phyloP scores from a whole-genome alignment of 1,140 invertebrate species.

The Brachionus rotundiformis region DNA sequence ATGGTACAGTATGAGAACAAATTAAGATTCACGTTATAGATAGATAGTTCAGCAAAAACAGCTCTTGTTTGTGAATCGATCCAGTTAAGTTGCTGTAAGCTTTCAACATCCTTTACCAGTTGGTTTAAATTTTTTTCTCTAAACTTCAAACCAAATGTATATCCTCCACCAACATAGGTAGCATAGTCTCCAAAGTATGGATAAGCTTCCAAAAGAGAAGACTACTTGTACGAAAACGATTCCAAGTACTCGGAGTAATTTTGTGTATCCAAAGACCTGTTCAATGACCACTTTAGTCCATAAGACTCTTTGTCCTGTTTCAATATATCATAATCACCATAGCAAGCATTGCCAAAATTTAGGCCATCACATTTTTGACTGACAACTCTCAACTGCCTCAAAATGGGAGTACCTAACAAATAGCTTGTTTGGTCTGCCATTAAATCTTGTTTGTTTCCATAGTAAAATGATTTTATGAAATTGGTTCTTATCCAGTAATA shows the following conservation, averaged over 20 bases:
- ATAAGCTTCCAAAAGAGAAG: conserved; percentile 60
- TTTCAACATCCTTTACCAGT: neutral
- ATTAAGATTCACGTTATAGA: conserved; percentile 73
- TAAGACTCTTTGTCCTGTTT: conserved; percentile 30
- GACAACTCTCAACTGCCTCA: conserved; percentile 59
- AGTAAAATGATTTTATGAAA: neutral
- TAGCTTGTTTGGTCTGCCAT: conserved; percentile 65
- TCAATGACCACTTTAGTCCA: neutral
- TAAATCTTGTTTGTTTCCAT: conserved; percentile 53
- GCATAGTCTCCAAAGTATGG: conserved; percentile 64
- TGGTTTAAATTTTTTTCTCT: neutral
- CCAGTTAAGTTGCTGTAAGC: conserved; percentile 64
- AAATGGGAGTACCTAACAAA: conserved; percentile 67
- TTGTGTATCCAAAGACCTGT: neutral
- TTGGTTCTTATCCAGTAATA: neutral
- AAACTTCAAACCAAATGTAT: conserved; percentile 58
- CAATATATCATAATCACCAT: neutral
- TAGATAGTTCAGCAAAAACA: conserved; percentile 70
- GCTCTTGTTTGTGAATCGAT: conserved; percentile 69
- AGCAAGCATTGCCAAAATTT: neutral
- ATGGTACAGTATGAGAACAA: conserved; percentile 67
- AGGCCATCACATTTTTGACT: neutral
- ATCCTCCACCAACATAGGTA: conserved; percentile 68
- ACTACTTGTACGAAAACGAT: neutral
- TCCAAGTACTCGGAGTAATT: neutral